Conservation (phyloP, 2,888 invertebrate species). For the Eumacrocentrus americanus region DNA sequence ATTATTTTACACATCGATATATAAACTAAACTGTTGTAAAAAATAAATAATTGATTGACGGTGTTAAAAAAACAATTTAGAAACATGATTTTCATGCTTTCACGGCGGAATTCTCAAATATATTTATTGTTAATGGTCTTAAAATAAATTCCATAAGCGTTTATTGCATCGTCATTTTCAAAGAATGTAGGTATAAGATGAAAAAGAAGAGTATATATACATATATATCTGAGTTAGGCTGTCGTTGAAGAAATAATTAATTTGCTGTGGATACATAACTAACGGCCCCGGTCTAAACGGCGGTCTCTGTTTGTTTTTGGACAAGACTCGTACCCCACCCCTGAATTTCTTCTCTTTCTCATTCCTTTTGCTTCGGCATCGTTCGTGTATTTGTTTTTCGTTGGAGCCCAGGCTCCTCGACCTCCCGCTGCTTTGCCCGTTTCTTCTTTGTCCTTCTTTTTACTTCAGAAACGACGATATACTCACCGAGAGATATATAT, state of each 20-base stretch:
- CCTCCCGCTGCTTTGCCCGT: constrained; percentile 50
- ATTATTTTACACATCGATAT: too few relatives aligned
- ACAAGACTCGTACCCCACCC: constrained; percentile 34
- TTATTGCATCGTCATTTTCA: background rate
- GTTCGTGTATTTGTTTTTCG: constrained; percentile 35
- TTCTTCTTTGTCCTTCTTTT: constrained; percentile 49
- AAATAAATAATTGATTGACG: too few relatives aligned
- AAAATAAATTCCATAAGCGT: too few relatives aligned
- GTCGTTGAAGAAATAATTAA: constrained; percentile 56
- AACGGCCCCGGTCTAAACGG: constrained; percentile 49
- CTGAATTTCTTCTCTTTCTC: constrained; percentile 23
- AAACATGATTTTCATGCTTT: too few relatives aligned
- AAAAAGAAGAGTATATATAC: constrained; percentile 16
- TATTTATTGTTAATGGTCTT: too few relatives aligned
- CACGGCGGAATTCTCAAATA: too few relatives aligned
- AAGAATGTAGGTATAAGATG: constrained; percentile 18
- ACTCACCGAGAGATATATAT: constrained; percentile 3
- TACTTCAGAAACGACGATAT: constrained; percentile 21
- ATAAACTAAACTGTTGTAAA: too few relatives aligned
- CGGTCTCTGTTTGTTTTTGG: constrained; percentile 59
- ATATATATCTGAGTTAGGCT: constrained; percentile 36
- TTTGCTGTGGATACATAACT: constrained; percentile 59
- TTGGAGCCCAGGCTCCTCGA: constrained; percentile 38
- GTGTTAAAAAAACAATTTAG: too few relatives aligned
- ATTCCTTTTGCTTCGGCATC: constrained; percentile 16